A percentile compares a stretch with the other conserved stretches of the same genome.
These are phyloP conservation scores for Hypocryptadius cinnamomeus DNA, from an alignment of 2,113 vertebrate genomes.

Conservation along the genomic window DNA sequence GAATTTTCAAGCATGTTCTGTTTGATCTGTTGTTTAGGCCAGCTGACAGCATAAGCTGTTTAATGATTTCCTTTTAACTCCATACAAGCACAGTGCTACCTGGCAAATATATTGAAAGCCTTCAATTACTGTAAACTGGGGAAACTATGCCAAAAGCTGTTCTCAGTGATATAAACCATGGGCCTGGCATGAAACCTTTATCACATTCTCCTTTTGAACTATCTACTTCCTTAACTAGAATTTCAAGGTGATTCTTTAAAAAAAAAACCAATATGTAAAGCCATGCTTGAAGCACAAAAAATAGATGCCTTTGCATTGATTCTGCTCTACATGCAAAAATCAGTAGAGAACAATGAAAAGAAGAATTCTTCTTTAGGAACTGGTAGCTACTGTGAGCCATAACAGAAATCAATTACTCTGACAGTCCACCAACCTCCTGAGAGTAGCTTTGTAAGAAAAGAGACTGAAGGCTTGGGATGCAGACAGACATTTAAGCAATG, in stretches of 20 bases:
- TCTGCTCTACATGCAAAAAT: neutral
- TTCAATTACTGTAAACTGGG: neutral
- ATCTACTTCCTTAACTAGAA: neutral
- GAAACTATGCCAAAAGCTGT: neutral
- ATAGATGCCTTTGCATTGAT: neutral
- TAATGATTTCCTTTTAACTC: neutral
- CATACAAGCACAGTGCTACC: neutral
- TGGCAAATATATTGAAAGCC: neutral
- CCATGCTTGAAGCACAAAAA: neutral
- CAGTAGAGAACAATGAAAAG: neutral
- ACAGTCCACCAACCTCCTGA: neutral
- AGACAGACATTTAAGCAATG: neutral
- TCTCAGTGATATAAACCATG: neutral
- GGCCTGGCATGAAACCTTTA: neutral
- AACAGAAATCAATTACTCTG: neutral
- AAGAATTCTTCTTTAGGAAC: neutral
- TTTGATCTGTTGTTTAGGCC: neutral
- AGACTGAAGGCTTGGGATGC: neutral
- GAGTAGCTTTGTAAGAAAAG: neutral
- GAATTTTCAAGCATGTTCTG: neutral
- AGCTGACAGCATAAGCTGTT: neutral
- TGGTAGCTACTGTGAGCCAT: neutral
- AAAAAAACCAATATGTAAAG: neutral
- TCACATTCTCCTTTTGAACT: neutral
- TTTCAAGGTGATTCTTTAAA: neutral